A percentile compares a stretch with the other conserved stretches of the same genome.
Conservation (phyloP, 2,888 invertebrate genomes). For the Thecocarcelia acutangulata region DNA sequence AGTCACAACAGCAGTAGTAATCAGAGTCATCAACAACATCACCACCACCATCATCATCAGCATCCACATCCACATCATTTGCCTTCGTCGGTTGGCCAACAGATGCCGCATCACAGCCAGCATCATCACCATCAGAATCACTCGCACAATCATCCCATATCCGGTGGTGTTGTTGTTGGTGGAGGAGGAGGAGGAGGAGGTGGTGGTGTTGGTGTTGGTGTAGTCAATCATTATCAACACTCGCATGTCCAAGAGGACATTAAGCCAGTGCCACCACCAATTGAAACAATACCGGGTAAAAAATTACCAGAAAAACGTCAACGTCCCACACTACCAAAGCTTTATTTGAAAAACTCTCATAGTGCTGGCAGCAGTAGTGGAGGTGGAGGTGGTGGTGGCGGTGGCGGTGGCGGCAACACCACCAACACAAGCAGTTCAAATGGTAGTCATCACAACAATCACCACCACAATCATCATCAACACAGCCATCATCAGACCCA, state of each 20-base stretch:
- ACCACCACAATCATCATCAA: slow-evolving; percentile 64
- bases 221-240: slow-evolving; percentile 81
- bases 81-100: slow-evolving; percentile 64
- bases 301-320: slow-evolving; percentile 90
- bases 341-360: slow-evolving; percentile 86
- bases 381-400: slow-evolving; percentile 75
- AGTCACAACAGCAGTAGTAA: slow-evolving; percentile 80
- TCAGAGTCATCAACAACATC: slow-evolving; percentile 78
- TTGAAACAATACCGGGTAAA: slow-evolving; percentile 94
- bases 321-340: slow-evolving; percentile 87
- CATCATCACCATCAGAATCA: slow-evolving; percentile 79
- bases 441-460: slow-evolving; percentile 54
- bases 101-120: slow-evolving; percentile 73
- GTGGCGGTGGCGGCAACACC: slow-evolving; percentile 74
- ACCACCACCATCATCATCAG: slow-evolving; percentile 79
- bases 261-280: slow-evolving; percentile 94
- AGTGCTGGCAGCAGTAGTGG: slow-evolving; percentile 78
- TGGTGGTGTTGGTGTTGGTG: slow-evolving; percentile 45
- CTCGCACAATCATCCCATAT: slow-evolving; percentile 66
- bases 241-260: slow-evolving; percentile 85
- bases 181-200: slow-evolving; percentile 25
- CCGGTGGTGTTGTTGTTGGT: no score
- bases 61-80: slow-evolving; percentile 74
- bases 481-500: slow-evolving; percentile 65
- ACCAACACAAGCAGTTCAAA: slow-evolving; percentile 63